phyloP scores from a whole-genome alignment of 2,797 vertebrate genomes.

The Schizothorax lantsangensis region DNA sequence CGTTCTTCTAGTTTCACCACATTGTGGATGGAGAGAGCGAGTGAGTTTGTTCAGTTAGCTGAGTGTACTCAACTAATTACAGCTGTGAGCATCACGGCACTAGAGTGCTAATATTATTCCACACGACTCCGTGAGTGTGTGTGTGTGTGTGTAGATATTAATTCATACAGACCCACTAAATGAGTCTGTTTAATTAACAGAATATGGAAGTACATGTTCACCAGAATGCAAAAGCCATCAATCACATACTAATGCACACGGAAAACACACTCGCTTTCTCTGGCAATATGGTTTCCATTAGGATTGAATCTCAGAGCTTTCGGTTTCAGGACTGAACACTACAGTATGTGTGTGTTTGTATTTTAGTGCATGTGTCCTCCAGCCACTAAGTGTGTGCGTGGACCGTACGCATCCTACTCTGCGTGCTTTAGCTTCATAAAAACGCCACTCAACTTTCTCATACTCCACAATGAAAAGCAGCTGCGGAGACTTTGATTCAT shows the following conservation, averaged over 20 bases:
- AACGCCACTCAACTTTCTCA: slow-evolving; percentile 74
- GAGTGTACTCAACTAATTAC: slow-evolving; percentile 80
- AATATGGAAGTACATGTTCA: slow-evolving; percentile 66
- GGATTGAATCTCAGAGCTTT: slow-evolving; percentile 68
- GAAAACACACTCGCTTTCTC: slow-evolving; percentile 39
- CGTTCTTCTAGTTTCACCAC: slow-evolving; percentile 64
- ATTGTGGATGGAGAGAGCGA: slow-evolving; percentile 54
- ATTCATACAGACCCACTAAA: slow-evolving; percentile 63
- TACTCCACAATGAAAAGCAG: slow-evolving; percentile 74
- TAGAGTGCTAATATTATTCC: slow-evolving; percentile 58
- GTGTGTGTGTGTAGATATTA: slow-evolving; percentile 53
- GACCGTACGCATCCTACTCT: slow-evolving; percentile 65
- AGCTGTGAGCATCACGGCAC: slow-evolving; percentile 70
- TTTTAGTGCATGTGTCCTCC: slow-evolving; percentile 37
- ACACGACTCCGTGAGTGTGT: slow-evolving; percentile 24
- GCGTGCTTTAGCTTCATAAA: slow-evolving; percentile 75
- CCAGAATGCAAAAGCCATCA: slow-evolving; percentile 58
- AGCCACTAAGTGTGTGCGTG: slow-evolving; percentile 28
- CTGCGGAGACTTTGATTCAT: slow-evolving; percentile 68
- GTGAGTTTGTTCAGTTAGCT: slow-evolving; percentile 75
- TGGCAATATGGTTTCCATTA: slow-evolving; percentile 72
- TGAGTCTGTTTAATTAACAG: slow-evolving; percentile 55
- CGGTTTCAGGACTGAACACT: slow-evolving; percentile 38
- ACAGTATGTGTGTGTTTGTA: slow-evolving; percentile 47
- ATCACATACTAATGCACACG: slow-evolving; percentile 39